Evolutionary conservation across 2,888 invertebrate species (phyloP), one percentile per base, ranked within the genome.

Genomic region (Craniophora ligustri): DNA sequence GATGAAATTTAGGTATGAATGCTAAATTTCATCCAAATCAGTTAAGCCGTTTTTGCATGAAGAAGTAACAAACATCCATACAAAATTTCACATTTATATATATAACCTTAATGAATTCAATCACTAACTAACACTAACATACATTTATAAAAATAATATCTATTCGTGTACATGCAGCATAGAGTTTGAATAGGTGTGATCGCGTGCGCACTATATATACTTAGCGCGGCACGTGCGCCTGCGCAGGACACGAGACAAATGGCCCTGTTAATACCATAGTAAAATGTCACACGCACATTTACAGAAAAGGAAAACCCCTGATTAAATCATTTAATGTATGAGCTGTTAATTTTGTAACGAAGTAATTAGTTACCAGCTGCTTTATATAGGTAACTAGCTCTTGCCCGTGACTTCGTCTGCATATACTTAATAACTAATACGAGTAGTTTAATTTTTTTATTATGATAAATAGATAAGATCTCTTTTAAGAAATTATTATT

Each of bases 181-280:
- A 34, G 35, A 26, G 11, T 47, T 59, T 64, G 50, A 65, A 48
- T 47, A 66, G 41, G 18, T 59, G 32, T 28, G 49, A 68, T 65
- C 69, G 67, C 67, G 65, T 67, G 69, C 47, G 56, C 49, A 56
- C 34, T 48, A 51, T 41, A 67, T 48, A 51, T 41, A 67, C 50
- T 41, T 23, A 55, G 14, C 38, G 26, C 16, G 40, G 42, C 67
- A 60, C 65, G 65, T 65, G 67, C 16, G 23, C 47, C 18, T 32
- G 45, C 63, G 45, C 40, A 54, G 66, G 66, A 41, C 36, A 21
- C 14, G 13, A 48, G 47, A 65, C 60, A 60, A 60, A 60, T 51
- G 53, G 36, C 61, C 65, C 44, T 48, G 54, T 44, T 19, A 31
- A 34, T 18, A 30, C 40, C 35, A 26, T 21, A 31, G 11, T 40